Conservation (phyloP, 2,888 invertebrate genomes). For the Pristionchus entomophagus region DNA sequence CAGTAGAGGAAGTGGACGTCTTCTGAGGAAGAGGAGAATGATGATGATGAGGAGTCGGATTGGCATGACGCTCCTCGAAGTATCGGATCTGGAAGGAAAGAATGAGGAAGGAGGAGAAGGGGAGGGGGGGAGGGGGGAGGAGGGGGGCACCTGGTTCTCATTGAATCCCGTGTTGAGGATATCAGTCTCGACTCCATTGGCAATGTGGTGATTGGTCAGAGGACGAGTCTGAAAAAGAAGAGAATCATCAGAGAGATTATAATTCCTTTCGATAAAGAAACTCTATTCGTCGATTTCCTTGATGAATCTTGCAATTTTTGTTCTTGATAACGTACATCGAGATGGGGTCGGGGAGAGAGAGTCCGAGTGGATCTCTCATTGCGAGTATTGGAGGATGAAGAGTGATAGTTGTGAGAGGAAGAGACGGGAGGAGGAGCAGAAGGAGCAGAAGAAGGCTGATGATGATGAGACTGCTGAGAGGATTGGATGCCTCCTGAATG, state of each 20-base stretch:
- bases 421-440: not conserved
- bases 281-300: too few relatives aligned
- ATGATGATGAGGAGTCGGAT: slow-evolving; percentile 35
- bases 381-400: not conserved
- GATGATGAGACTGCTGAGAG: not conserved
- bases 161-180: slow-evolving; percentile 44
- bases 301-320: not conserved
- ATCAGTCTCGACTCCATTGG: slow-evolving; percentile 42
- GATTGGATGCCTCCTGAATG: not conserved
- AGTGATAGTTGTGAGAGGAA: not conserved
- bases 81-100: not conserved
- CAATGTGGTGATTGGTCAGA: slow-evolving; percentile 6
- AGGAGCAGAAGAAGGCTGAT: not conserved
- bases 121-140: too few relatives aligned
- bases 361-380: slow-evolving; percentile 6
- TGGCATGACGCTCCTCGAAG: slow-evolving; percentile 21
- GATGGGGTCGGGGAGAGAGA: not conserved
- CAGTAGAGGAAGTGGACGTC: not conserved
- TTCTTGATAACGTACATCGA: not conserved
- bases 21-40: slow-evolving; percentile 20
- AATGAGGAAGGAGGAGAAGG: too few relatives aligned
- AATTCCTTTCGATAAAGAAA: not conserved
- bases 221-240: not conserved
- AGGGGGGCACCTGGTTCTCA: not conserved
- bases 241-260: not conserved